Evolutionary conservation across 2,113 vertebrate species (phyloP), one percentile per base, ranked within the genome.

Genomic region (Channa maculata): DNA sequence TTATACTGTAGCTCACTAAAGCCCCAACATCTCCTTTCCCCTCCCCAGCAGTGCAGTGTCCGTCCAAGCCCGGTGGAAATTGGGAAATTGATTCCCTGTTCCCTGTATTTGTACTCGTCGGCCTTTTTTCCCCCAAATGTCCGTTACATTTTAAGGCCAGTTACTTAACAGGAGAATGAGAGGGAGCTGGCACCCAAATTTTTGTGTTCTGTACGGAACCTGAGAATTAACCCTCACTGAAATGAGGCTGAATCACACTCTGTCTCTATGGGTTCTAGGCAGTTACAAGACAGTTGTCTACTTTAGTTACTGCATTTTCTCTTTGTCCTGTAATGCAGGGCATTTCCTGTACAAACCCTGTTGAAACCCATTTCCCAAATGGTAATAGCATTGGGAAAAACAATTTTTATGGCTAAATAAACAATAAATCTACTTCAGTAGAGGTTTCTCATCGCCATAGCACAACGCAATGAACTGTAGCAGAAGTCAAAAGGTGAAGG

Each of bases 101-200:
- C n/a, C n/a, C n/a, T n/a, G n/a, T n/a, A n/a, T n/a, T n/a, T n/a
- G n/a, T n/a, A n/a, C n/a, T n/a, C n/a, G n/a, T n/a, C n/a, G n/a
- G n/a, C n/a, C n/a, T n/a, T n/a, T n/a, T n/a, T n/a, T n/a, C n/a
- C n/a, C n/a, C n/a, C n/a, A 61, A 67, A 65, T 69, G 44, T 78
- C 62, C 14, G 14, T 59, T 36, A 88, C 15, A 75, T 46, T 57
- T 77, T 7, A 73, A 87, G 83, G 90, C 88, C 88, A 91, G 86
- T 92, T 89, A 88, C 82, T 90, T 92, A 79, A 89, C 79, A 45
- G 60, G 77, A 80, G 79, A 78, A 73, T 11, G 72, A 75, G 72
- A 86, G 75, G 66, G 59, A 38, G 41, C 43, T 46, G 63, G 70
- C 54, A 76, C 66, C 61, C 65, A 85, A 14, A 63, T 53, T 77